Base-by-base conservation (phyloP, 1,140 invertebrate genomes). In the Penaeus japonicus region DNA sequence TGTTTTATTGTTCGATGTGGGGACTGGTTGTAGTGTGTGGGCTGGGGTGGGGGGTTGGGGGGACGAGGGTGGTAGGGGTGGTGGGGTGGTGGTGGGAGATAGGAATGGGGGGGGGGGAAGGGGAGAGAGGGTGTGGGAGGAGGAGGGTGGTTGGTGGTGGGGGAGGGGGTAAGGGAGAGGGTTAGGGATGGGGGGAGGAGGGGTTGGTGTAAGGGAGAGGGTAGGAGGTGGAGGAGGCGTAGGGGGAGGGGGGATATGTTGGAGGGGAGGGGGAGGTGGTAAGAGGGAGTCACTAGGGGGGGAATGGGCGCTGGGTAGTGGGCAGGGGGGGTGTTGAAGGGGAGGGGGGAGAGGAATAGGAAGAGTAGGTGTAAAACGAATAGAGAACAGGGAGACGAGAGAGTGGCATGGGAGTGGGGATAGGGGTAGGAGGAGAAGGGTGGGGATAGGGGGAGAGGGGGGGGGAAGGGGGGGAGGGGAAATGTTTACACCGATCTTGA, bases 111-210 rank as follows among this genome's bases (percentile, higher is more conserved):
- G 47, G 15, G 47, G 47, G 5, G 5, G 47, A 15, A 47, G 47
- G 7, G 47, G 1, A 15, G 47, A 1, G 47, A 12, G 7, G 10
- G n/a, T n/a, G 35, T 39, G 62, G 32, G 62, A 4, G 5, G 32
- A 17, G 5, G 17, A 2, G 20, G 53, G 18, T 10, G 83, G 39
- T 47, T 20, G 4, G 18, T 17, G 70, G 32, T 32, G 65, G 54
- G 32, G 70, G n/a, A 39, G 57, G 27, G 82, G 54, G 27, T n/a
- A 59, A 70, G 57, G 27, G 82, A 32, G 27, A 35, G 62, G 53
- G 82, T 35, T 57, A 70, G 59, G 62, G 55, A 70, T 57, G 39
- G 59, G 35, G 81, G 62, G 20, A 84, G 62, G 39, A 75, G 84
- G 27, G 27, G 24, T n/a, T n/a, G n/a, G n/a, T n/a, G n/a, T n/a